These are phyloP conservation scores for Atlantisia rogersi DNA, from an alignment of 2,113 vertebrate species.

Conservation along the genomic window DNA sequence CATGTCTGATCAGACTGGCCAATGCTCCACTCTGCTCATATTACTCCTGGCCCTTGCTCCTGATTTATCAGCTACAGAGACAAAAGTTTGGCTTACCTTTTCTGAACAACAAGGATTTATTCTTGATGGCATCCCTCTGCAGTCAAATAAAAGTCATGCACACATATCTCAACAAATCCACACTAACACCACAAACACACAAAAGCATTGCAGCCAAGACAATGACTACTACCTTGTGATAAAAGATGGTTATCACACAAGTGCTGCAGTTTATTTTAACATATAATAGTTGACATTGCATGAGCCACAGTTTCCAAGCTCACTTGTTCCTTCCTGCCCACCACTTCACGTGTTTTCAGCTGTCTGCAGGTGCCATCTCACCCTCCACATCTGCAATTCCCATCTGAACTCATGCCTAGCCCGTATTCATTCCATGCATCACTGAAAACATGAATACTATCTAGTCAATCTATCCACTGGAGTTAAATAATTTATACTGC, in stretches of 20 bases:
- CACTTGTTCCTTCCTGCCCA: not conserved
- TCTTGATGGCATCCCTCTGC: not conserved
- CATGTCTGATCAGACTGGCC: slow-evolving; percentile 16
- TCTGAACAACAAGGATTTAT: slow-evolving; percentile 31
- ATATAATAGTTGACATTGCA: not conserved
- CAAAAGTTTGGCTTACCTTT: slow-evolving; percentile 36
- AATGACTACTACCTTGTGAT: not conserved
- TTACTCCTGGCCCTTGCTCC: slow-evolving; percentile 22
- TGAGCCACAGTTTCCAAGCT: not conserved
- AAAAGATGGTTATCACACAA: not conserved
- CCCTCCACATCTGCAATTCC: slow-evolving; percentile 2
- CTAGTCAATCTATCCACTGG: not conserved
- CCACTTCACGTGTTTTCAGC: not conserved
- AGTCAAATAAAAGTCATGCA: not conserved
- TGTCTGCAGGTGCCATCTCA: not conserved
- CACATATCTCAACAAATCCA: not conserved
- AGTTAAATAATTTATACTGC: not conserved
- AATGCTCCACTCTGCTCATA: not conserved
- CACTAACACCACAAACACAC: not conserved
- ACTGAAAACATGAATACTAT: not conserved
- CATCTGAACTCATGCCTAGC: not conserved
- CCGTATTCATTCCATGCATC: not conserved
- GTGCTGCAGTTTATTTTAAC: not conserved
- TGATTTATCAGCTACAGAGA: slow-evolving; percentile 34
- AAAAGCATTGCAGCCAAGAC: not conserved